Conservation (phyloP, 2,888 invertebrate species). For the Agrilus mali region DNA sequence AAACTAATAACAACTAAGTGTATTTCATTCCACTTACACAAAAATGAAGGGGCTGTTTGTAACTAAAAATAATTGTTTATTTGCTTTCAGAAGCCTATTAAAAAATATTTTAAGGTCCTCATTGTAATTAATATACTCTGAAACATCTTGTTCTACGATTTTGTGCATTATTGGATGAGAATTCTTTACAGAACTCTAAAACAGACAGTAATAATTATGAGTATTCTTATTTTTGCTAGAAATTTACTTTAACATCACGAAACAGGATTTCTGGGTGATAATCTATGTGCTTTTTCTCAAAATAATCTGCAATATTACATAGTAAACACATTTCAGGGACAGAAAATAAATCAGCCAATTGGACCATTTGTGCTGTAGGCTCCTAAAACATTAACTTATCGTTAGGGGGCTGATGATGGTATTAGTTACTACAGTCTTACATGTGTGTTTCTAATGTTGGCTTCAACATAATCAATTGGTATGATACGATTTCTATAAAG, state of each 20-base stretch:
- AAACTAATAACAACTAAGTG: background rate
- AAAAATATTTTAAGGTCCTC: constrained; percentile 62
- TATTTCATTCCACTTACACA: constrained; percentile 53
- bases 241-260: constrained; percentile 25
- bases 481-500: constrained; percentile 78
- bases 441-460: constrained; percentile 56
- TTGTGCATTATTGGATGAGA: constrained; percentile 85
- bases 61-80: constrained; percentile 86
- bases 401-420: constrained; percentile 12
- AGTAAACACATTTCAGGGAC: constrained; percentile 92
- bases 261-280: constrained; percentile 94
- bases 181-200: constrained; percentile 73
- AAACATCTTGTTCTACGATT: constrained; percentile 69
- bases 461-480: constrained; percentile 79
- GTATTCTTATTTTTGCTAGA: background rate
- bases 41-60: constrained; percentile 95
- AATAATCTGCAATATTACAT: constrained; percentile 89
- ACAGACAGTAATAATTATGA: constrained; percentile 1
- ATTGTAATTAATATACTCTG: constrained; percentile 68
- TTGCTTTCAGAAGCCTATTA: constrained; percentile 54
- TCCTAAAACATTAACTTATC: constrained; percentile 32
- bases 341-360: constrained; percentile 91
- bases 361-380: constrained; percentile 62
- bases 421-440: constrained; percentile 31
- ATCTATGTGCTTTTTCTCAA: constrained; percentile 76